phyloP scores from a whole-genome alignment of 1,140 invertebrate species.

The Octopus sinensis region DNA sequence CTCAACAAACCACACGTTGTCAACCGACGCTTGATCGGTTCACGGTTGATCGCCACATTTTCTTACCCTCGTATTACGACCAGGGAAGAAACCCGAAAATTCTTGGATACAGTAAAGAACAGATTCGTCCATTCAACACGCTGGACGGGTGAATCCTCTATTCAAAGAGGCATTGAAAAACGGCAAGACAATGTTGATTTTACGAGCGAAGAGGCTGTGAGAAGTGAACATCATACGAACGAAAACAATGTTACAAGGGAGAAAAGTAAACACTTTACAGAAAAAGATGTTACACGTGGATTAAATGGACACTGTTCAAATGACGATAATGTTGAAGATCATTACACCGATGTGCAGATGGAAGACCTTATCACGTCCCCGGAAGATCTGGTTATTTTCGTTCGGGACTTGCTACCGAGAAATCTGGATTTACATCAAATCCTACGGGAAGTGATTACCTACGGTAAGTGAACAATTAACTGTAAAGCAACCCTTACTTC shows the following conservation, averaged over 20 bases:
- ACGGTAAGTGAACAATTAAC: slow-evolving; percentile 34
- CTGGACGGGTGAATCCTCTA: too few relatives aligned
- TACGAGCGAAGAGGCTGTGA: too few relatives aligned
- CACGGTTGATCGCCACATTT: slow-evolving; percentile 5
- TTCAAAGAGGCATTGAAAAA: too few relatives aligned
- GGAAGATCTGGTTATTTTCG: slow-evolving; percentile 19
- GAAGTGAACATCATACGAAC: too few relatives aligned
- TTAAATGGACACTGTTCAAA: neutral
- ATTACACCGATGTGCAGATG: neutral
- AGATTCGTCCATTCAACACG: too few relatives aligned
- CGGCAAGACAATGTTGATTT: too few relatives aligned
- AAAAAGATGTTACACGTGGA: too few relatives aligned
- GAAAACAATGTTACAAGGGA: too few relatives aligned
- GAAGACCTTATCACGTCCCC: too few relatives aligned
- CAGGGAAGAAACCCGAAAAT: too few relatives aligned
- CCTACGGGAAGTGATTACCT: slow-evolving; percentile 43
- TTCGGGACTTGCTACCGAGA: slow-evolving; percentile 45
- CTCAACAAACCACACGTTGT: slow-evolving; percentile 58
- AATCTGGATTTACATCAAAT: slow-evolving; percentile 33
- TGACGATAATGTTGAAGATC: neutral
- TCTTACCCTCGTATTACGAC: neutral
- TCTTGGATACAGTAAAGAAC: too few relatives aligned
- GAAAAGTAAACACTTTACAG: too few relatives aligned
- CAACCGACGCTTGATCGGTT: slow-evolving; percentile 53
- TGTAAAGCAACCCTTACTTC: neutral